Base-by-base conservation (phyloP, 2,888 invertebrate species). In the Acanthococcus lagerstroemiae region DNA sequence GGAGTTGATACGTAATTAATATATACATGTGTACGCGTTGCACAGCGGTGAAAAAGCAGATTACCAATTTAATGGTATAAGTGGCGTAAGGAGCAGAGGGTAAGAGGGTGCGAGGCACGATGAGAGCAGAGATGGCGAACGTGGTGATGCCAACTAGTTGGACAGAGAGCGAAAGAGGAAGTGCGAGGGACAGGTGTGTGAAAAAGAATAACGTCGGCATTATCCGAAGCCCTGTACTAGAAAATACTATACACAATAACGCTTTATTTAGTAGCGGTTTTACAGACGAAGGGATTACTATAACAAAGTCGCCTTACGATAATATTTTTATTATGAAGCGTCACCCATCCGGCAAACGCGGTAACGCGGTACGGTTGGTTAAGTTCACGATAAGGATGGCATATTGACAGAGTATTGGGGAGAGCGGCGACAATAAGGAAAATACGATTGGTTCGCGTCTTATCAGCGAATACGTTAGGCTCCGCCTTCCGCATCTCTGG, bases 61-160 rank as follows among this genome's bases (percentile, higher is more conserved):
- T 67, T 67, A 69, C 66, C 69, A 69, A 67, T 48, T 66, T 55
- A 67, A 70, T 69, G 68, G 67, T 58, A 67, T 63, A 67, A 68
- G 55, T 65, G 45, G 50, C 46, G 48, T 52, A 54, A 63, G 50
- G 26, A 63, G 63, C 46, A 24, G 50, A 48, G 50, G 45, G 30
- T 55, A 56, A 56, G 27, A 19, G 56, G 48, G 37, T 15, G 37
- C 37, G 37, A 37, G n/a, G 57, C 26, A 66, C 21, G 48, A 46
- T 56, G 22, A 50, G 24, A 44, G 66, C 48, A 58, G 68, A 66
- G 44, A 67, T 27, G 27, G 55, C 26, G 17, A 55, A 17, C 12
- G 24, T 24, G 44, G 12, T 37, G 1, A 67, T 46, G 66, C 44
- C n/a, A 60, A 54, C 46, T 50, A n/a, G 63, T 24, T 54, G 44